A percentile compares a stretch with the other conserved stretches of the same genome.
Conservation (phyloP, 2,797 vertebrate genomes). For the Adrianichthys oophorus region DNA sequence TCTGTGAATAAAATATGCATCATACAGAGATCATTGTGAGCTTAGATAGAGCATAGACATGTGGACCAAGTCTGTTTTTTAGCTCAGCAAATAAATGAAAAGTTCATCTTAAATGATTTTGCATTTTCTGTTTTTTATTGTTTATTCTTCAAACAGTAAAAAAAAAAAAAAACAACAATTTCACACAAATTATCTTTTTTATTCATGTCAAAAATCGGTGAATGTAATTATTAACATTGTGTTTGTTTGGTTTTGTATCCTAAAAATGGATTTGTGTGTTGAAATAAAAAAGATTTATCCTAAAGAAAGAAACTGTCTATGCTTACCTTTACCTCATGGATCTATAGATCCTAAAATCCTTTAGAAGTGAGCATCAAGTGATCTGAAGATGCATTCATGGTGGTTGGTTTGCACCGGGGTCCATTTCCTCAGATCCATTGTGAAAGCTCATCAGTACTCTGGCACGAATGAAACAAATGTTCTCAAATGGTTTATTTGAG, state of each 20-base stretch:
- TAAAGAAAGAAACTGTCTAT: constrained; percentile 51
- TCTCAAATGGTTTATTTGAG: too few species aligned
- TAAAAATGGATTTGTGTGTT: constrained; percentile 59
- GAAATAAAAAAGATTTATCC: constrained; percentile 63
- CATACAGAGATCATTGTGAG: constrained; percentile 31
- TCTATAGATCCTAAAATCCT: not conserved
- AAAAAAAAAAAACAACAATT: too few species aligned
- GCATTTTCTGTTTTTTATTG: constrained; percentile 1
- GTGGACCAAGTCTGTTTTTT: constrained; percentile 47
- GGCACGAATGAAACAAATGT: too few species aligned
- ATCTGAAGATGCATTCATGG: too few species aligned
- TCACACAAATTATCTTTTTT: too few species aligned
- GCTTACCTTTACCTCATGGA: not conserved
- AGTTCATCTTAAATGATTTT: constrained; percentile 24
- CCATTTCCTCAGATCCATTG: not conserved
- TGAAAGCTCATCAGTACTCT: not conserved
- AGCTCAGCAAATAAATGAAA: constrained; percentile 39
- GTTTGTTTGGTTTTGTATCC: constrained; percentile 64
- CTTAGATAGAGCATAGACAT: constrained; percentile 12
- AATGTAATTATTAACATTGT: constrained; percentile 25
- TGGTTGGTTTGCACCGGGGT: too few species aligned
- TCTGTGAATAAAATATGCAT: constrained; percentile 44
- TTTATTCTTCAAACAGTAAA: too few species aligned
- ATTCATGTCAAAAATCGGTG: not conserved
- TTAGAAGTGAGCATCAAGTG: not conserved